A percentile compares a stretch with the other conserved stretches of the same genome.
phyloP scores from a whole-genome alignment of 2,113 vertebrate genomes.

The Haemorhous mexicanus region DNA sequence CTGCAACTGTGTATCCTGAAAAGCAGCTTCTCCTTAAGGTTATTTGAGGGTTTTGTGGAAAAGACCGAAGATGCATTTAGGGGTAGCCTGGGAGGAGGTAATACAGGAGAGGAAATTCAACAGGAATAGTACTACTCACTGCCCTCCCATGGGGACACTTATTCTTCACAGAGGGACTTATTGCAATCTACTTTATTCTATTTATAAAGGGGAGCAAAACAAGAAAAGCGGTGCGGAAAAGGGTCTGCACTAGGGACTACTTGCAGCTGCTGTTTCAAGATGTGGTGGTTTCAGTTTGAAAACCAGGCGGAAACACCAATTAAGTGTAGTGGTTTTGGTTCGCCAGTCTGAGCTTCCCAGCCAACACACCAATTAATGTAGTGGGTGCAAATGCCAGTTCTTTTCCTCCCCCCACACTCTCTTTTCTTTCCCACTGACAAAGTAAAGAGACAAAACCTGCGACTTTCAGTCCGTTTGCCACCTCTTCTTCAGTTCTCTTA shows the following conservation, averaged over 20 bases:
- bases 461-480: background rate
- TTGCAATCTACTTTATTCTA: background rate
- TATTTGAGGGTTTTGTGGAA: background rate
- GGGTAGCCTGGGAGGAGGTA: background rate
- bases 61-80: background rate
- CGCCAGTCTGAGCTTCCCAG: no score
- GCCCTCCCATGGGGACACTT: background rate
- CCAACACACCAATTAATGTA: no score
- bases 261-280: background rate
- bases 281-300: background rate
- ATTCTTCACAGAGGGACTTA: background rate
- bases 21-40: background rate
- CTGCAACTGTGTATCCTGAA: background rate
- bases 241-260: accelerated
- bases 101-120: background rate
- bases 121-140: background rate
- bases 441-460: background rate
- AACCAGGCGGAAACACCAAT: background rate
- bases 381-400: no score
- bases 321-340: no score
- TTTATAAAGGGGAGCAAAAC: background rate
- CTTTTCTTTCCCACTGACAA: background rate
- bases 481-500: background rate
- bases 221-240: background rate
- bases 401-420: background rate